Conservation (phyloP, 92 coral and sea anemone genomes). For the Zoanthus sociatus region DNA sequence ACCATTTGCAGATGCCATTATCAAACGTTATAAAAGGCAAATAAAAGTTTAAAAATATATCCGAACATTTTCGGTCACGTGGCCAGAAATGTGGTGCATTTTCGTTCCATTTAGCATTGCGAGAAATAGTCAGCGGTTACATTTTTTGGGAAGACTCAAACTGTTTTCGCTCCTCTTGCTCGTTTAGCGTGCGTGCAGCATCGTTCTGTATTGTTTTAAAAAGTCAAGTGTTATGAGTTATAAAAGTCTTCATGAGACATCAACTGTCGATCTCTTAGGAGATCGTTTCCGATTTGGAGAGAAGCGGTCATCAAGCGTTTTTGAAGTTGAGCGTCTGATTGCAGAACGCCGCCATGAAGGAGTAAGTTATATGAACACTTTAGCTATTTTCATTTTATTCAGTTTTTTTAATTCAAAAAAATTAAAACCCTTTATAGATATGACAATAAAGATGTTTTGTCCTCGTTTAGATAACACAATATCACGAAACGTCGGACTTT, state of each 20-base stretch:
- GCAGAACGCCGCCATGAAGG: conserved; percentile 1
- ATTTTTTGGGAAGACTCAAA: background rate
- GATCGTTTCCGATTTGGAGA: background rate
- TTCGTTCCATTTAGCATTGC: background rate
- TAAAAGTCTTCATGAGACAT: background rate
- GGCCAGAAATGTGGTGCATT: background rate
- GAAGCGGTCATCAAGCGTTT: background rate
- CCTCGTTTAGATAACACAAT: too few relatives aligned
- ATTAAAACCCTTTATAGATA: too few relatives aligned
- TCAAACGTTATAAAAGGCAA: too few relatives aligned
- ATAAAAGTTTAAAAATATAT: too few relatives aligned
- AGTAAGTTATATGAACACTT: background rate
- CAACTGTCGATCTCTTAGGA: background rate
- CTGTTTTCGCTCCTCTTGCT: background rate
- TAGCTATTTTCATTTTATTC: too few relatives aligned
- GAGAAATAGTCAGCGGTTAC: background rate
- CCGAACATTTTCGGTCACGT: too few relatives aligned
- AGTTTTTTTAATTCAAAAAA: too few relatives aligned
- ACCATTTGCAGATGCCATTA: too few relatives aligned
- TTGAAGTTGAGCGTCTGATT: background rate
- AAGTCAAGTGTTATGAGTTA: too few relatives aligned
- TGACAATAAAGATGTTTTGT: too few relatives aligned
- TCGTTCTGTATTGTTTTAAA: background rate
- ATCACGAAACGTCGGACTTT: too few relatives aligned
- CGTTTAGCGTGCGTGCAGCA: background rate